Conservation (phyloP, 1,140 invertebrate genomes). For the Lithobius niger region DNA sequence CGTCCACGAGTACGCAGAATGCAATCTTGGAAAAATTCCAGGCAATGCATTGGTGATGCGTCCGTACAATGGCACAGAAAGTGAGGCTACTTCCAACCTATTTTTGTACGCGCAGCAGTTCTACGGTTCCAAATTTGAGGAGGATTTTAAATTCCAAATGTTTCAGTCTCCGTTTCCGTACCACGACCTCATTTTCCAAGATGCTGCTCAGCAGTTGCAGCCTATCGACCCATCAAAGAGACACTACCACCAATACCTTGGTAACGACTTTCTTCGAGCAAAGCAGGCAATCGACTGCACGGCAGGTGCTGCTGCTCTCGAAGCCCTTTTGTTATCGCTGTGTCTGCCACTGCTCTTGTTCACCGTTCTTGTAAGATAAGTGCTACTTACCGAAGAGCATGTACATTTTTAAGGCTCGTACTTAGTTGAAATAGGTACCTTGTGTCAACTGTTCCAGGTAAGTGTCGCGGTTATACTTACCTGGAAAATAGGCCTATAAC, state of each 20-base stretch:
- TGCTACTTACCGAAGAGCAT: too few species aligned
- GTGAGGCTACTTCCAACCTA: constrained; percentile 71
- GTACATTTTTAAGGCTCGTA: too few species aligned
- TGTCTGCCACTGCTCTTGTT: not conserved
- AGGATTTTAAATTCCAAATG: constrained; percentile 76
- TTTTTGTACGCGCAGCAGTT: constrained; percentile 81
- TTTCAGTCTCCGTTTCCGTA: constrained; percentile 65
- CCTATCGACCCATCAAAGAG: constrained; percentile 43
- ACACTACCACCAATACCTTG: constrained; percentile 52
- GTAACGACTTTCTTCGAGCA: constrained; percentile 58
- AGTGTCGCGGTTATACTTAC: too few species aligned
- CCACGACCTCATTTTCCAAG: constrained; percentile 82
- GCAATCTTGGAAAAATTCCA: constrained; percentile 82
- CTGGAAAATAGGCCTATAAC: too few species aligned
- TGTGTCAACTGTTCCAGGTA: too few species aligned
- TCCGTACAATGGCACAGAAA: constrained; percentile 58
- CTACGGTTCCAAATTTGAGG: constrained; percentile 66
- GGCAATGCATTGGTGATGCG: constrained; percentile 82
- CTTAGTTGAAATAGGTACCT: too few species aligned
- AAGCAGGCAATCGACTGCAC: constrained; percentile 60
- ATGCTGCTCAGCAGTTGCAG: constrained; percentile 70
- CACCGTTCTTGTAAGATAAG: not conserved
- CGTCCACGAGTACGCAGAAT: constrained; percentile 61
- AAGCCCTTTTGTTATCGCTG: not conserved
- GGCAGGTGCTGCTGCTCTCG: constrained; percentile 34